phyloP scores from a whole-genome alignment of 2,113 vertebrate species.

The Papio anubis region DNA sequence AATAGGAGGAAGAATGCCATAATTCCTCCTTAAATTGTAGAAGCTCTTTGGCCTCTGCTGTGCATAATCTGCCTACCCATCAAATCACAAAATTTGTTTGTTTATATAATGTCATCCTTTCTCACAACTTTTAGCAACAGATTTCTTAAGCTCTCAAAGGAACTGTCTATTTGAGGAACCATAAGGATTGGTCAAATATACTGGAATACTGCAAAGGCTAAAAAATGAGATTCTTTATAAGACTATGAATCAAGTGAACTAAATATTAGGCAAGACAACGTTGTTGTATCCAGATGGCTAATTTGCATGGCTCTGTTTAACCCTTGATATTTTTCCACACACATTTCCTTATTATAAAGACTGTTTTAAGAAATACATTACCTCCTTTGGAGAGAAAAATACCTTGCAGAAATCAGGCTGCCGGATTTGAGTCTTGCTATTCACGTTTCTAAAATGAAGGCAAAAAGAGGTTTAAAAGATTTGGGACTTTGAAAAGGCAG shows the following conservation, averaged over 20 bases:
- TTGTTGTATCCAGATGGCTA: conserved; percentile 48
- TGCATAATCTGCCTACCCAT: background rate
- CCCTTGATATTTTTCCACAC: conserved; percentile 20
- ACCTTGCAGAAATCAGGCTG: background rate
- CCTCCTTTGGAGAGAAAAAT: background rate
- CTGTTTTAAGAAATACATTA: background rate
- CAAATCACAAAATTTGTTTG: background rate
- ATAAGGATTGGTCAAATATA: conserved; percentile 21
- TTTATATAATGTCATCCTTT: background rate
- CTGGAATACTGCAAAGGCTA: background rate
- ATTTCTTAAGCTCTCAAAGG: background rate
- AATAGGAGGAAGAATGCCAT: background rate
- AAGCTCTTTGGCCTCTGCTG: background rate
- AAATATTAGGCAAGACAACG: conserved; percentile 28
- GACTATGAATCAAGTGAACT: conserved; percentile 3
- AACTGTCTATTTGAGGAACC: conserved; percentile 14
- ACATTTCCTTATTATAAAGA: conserved; percentile 44
- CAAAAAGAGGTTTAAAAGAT: conserved; percentile 58
- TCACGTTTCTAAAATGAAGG: conserved; percentile 38
- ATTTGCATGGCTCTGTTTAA: conserved; percentile 53
- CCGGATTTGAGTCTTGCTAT: background rate
- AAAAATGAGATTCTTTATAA: conserved; percentile 34
- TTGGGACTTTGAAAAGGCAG: conserved; percentile 11
- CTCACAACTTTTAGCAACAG: background rate
- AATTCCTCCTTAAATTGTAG: background rate